phyloP scores from a whole-genome alignment of 2,113 vertebrate species.

The Sinocyclocheilus grahami region DNA sequence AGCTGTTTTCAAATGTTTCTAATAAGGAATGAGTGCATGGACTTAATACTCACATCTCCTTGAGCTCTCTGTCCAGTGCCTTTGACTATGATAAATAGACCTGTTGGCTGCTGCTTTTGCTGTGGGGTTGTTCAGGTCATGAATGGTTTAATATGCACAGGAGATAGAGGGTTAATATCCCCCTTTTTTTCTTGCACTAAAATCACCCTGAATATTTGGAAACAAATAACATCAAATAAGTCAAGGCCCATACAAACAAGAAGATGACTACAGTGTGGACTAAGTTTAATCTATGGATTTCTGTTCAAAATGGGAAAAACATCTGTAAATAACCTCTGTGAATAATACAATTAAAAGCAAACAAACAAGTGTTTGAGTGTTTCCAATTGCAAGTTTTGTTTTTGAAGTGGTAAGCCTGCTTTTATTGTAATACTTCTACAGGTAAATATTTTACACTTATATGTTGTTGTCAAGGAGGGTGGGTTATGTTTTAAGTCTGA shows the following conservation, averaged over 20 bases:
- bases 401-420: background rate
- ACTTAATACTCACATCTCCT: background rate
- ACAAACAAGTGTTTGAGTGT: background rate
- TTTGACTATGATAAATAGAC: constrained; percentile 37
- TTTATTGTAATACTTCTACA: background rate
- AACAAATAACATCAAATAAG: background rate
- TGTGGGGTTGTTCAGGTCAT: background rate
- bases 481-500: background rate
- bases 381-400: background rate
- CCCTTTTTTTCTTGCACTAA: background rate
- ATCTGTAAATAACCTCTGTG: background rate
- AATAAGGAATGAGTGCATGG: background rate
- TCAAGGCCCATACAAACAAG: background rate
- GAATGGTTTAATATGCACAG: background rate
- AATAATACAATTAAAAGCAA: background rate
- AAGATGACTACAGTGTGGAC: background rate
- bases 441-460: background rate
- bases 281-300: background rate
- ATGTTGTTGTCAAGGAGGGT: background rate
- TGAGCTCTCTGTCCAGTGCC: background rate
- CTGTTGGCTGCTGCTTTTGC: constrained; percentile 47
- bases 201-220: constrained; percentile 5
- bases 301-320: background rate
- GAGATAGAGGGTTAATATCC: background rate
- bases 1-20: constrained; percentile 33